Base-by-base conservation (phyloP, 2,888 invertebrate genomes). In the Carabus problematicus region DNA sequence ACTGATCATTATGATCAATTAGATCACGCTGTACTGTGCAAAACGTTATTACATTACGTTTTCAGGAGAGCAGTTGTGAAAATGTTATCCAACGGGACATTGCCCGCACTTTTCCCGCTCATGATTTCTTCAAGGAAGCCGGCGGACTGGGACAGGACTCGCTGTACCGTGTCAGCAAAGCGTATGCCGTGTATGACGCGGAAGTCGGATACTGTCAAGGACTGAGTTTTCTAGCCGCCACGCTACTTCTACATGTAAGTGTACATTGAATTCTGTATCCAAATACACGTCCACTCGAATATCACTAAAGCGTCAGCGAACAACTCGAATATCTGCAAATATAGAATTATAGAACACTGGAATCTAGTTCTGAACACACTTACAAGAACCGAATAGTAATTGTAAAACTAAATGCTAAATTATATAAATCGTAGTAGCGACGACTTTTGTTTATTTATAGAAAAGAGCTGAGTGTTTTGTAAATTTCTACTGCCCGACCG, bases 181-280 rank as follows among this genome's bases (percentile, higher is more conserved):
- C 98, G 0, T 99, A 99, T 83, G 97, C 98, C 1, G 93, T 98
- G 8, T 94, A 97, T 81, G 99, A 99, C 81, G 91, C 91, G 70
- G 99, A 99, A 84, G 95, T 99, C 72, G 97, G 97, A 67, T 99
- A 99, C 84, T 99, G 98, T 80, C 99, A 99, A 84, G 99, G 99
- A 6, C 87, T 98, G 71, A 98, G 98, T 81, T 99, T 99, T 82
- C 86, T 99, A 45, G 97, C 97, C 43, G 99, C 99, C 71, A 96
- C 98, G 62, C 85, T 99, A 69, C 84, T 99, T 40, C 84, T 99
- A 72, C 98, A 99, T 81, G 98, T 98, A 81, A 89, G 91, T 88
- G 41, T 54, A 0, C 40, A 12, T 52, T 14, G 29, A 8, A n/a
- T 55, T 55, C 8, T 19, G 8, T 18, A 8, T 8, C 3, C 11